These are phyloP conservation scores for Balaeniceps rex DNA, from an alignment of 2,113 vertebrate genomes.

Conservation along the genomic window DNA sequence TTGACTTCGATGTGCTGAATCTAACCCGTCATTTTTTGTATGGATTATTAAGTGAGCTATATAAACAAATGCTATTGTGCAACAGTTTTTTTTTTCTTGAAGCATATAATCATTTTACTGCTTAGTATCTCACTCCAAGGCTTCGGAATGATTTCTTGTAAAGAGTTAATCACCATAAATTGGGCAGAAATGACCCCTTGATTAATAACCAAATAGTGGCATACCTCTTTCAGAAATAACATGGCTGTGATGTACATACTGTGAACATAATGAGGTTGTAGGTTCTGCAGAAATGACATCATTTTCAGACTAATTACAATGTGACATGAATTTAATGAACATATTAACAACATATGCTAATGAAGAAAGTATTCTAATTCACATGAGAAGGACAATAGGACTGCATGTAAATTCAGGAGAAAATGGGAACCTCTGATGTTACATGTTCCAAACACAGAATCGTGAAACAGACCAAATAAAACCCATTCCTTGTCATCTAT, in stretches of 20 bases:
- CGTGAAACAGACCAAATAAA: neutral
- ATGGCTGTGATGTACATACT: constrained; percentile 24
- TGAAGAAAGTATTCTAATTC: constrained; percentile 4
- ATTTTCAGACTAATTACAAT: constrained; percentile 55
- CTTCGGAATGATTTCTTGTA: neutral
- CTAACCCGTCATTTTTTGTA: neutral
- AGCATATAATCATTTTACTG: neutral
- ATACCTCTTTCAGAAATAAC: constrained; percentile 3
- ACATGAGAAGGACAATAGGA: neutral
- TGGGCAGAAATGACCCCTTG: constrained; percentile 20
- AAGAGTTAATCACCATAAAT: constrained; percentile 5
- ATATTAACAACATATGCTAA: constrained; percentile 31
- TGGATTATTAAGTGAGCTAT: neutral
- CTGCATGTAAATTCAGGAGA: neutral
- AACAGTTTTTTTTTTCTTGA: neutral
- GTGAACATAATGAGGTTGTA: constrained; percentile 58
- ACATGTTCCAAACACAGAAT: neutral
- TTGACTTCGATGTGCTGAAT: neutral
- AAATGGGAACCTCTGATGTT: neutral
- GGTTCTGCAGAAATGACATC: constrained; percentile 49
- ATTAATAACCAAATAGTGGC: constrained; percentile 19
- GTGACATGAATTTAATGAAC: constrained; percentile 53
- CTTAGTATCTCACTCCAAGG: neutral
- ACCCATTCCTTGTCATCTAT: neutral
- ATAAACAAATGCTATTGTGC: neutral